Evolutionary conservation across 2,113 vertebrate genomes (phyloP).

Genomic region (Lepisosteus osseus): DNA sequence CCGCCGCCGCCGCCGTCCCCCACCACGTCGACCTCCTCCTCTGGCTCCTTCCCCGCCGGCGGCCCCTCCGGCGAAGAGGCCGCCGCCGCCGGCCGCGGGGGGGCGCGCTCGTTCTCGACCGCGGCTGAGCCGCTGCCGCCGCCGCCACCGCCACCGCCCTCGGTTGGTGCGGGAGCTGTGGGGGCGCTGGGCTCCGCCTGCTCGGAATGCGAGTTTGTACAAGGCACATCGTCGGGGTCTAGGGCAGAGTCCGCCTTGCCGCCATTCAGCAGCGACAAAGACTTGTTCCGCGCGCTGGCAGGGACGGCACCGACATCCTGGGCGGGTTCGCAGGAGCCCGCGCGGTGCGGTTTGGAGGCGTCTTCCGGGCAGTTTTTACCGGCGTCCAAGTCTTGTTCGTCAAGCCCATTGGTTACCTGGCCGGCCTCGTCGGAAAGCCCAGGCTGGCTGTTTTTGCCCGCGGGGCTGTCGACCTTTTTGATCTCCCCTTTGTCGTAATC

Average conservation of each 20-base stretch:
- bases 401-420: conserved; percentile 84
- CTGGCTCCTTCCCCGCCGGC: conserved; percentile 80
- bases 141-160: conserved; percentile 49
- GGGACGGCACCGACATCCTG: conserved; percentile 74
- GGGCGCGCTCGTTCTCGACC: neutral
- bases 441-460: conserved; percentile 64
- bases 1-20: conserved; percentile 66
- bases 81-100: conserved; percentile 47
- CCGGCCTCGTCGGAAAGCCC: conserved; percentile 63
- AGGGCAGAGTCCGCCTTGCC: conserved; percentile 73
- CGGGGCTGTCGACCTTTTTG: conserved; percentile 68
- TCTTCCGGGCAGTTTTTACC: conserved; percentile 35
- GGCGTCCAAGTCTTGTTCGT: conserved; percentile 71
- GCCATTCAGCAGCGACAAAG: conserved; percentile 73
- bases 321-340: conserved; percentile 52
- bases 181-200: conserved; percentile 70
- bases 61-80: conserved; percentile 73
- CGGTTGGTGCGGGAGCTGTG: conserved; percentile 32
- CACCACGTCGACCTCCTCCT: conserved; percentile 87
- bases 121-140: conserved; percentile 35
- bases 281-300: conserved; percentile 59
- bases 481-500: conserved; percentile 77
- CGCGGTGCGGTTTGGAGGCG: neutral
- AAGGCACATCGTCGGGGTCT: conserved; percentile 88
- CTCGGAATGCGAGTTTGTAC: conserved; percentile 79